Conservation (phyloP, 35 echinoderm and acorn worm genomes). For the Patiria miniata region DNA sequence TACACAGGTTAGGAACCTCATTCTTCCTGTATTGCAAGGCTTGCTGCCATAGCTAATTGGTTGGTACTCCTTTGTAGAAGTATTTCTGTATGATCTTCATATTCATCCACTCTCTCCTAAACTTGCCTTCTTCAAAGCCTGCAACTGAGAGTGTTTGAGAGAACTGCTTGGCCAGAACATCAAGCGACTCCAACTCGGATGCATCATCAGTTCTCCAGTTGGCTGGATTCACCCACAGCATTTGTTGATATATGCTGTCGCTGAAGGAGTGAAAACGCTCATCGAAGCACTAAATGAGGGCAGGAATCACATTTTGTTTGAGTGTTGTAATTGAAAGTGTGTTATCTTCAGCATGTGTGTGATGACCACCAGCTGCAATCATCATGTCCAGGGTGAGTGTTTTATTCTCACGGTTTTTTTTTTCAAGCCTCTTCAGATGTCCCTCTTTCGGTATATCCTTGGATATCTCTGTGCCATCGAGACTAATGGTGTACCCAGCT, state of each 20-base stretch:
- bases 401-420: too few relatives aligned
- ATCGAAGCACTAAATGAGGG: slow-evolving; percentile 25
- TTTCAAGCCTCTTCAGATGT: too few relatives aligned
- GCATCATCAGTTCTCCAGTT: slow-evolving; percentile 57
- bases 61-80: slow-evolving; percentile 23
- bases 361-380: too few relatives aligned
- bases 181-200: slow-evolving; percentile 43
- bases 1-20: slow-evolving; percentile 19
- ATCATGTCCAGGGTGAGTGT: too few relatives aligned
- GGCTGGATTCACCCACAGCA: slow-evolving; percentile 66
- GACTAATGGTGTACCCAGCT: slow-evolving; percentile 5
- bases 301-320: slow-evolving; percentile 13
- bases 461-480: too few relatives aligned
- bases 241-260: slow-evolving; percentile 36
- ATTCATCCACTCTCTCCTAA: slow-evolving; percentile 43
- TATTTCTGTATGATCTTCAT: slow-evolving; percentile 38
- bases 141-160: slow-evolving; percentile 18
- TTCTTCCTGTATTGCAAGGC: not conserved
- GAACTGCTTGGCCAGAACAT: slow-evolving; percentile 43
- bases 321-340: not conserved
- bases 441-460: too few relatives aligned
- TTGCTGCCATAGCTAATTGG: not conserved
- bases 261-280: slow-evolving; percentile 51
- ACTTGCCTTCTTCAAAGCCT: slow-evolving; percentile 37
- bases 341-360: too few relatives aligned